Evolutionary conservation across 2,113 vertebrate genomes (phyloP).

Genomic region (Petaurus breviceps): DNA sequence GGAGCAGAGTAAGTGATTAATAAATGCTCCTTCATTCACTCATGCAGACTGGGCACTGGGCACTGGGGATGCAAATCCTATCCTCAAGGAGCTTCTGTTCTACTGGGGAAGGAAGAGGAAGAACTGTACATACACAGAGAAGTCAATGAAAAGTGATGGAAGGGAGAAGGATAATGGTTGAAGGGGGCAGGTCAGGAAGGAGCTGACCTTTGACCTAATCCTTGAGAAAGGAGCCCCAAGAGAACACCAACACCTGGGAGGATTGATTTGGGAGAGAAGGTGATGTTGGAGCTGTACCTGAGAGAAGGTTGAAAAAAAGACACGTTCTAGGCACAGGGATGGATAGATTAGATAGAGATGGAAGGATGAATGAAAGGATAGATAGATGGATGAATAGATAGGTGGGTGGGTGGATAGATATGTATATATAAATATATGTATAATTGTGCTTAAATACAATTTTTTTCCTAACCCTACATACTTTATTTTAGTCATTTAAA

Average conservation of each 20-base stretch:
- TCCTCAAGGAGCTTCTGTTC: not conserved
- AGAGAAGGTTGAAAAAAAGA: not conserved
- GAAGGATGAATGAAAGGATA: not conserved
- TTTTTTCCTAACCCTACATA: not conserved
- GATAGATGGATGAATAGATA: not conserved
- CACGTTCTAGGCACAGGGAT: not conserved
- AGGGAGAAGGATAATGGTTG: not conserved
- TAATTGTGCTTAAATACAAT: not conserved
- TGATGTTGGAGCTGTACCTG: not conserved
- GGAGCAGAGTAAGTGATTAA: not conserved
- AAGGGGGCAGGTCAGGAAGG: no score
- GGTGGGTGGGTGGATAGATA: not conserved
- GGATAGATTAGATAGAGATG: not conserved
- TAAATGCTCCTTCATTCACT: not conserved
- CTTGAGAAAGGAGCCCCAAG: not conserved
- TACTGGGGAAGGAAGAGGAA: not conserved
- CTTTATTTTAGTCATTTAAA: not conserved
- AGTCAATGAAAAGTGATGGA: not conserved
- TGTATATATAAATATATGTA: not conserved
- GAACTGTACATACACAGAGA: not conserved
- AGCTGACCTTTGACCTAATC: not conserved
- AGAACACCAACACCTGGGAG: not conserved
- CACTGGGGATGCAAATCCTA: not conserved
- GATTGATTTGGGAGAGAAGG: not conserved
- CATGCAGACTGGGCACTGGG: not conserved